A percentile compares a stretch with the other conserved stretches of the same genome.
These are phyloP conservation scores for Clinocottus analis DNA, from an alignment of 2,113 vertebrate genomes.

Conservation along the genomic window DNA sequence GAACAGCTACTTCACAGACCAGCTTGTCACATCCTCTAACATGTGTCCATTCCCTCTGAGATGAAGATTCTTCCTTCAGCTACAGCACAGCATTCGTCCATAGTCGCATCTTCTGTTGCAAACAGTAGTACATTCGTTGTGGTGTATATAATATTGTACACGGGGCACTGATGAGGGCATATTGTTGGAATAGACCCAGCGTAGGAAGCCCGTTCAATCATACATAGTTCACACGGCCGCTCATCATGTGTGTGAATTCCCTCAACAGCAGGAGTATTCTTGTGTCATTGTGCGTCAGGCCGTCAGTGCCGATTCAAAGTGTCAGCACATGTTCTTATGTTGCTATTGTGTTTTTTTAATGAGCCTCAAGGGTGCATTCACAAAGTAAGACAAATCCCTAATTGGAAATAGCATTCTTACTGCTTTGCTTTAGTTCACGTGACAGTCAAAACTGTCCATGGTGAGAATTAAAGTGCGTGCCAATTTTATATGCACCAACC, in stretches of 20 bases:
- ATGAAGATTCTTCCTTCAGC: constrained; percentile 25
- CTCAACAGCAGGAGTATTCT: constrained; percentile 1
- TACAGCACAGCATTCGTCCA: constrained; percentile 9
- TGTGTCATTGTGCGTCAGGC: constrained; percentile 5
- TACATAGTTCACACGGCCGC: constrained; percentile 37
- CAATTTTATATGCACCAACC: constrained; percentile 15
- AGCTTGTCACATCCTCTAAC: constrained; percentile 58
- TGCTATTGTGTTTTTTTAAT: constrained; percentile 61
- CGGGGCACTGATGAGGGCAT: constrained; percentile 8
- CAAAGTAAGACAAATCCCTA: constrained; percentile 62
- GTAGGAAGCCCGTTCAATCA: constrained; percentile 46
- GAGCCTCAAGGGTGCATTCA: constrained; percentile 63
- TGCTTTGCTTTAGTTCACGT: constrained; percentile 47
- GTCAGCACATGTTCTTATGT: constrained; percentile 43
- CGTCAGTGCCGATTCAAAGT: constrained; percentile 53
- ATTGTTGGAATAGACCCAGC: constrained; percentile 9
- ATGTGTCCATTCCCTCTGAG: constrained; percentile 48
- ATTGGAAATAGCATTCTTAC: constrained; percentile 62
- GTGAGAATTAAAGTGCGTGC: background rate
- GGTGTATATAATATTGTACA: background rate
- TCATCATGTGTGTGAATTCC: constrained; percentile 38
- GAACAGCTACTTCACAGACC: constrained; percentile 53
- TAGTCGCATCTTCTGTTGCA: constrained; percentile 40
- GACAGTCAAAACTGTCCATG: constrained; percentile 49
- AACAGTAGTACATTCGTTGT: constrained; percentile 9